Base-by-base conservation (phyloP, 1,140 invertebrate species). In the Hirudo medicinalis region DNA sequence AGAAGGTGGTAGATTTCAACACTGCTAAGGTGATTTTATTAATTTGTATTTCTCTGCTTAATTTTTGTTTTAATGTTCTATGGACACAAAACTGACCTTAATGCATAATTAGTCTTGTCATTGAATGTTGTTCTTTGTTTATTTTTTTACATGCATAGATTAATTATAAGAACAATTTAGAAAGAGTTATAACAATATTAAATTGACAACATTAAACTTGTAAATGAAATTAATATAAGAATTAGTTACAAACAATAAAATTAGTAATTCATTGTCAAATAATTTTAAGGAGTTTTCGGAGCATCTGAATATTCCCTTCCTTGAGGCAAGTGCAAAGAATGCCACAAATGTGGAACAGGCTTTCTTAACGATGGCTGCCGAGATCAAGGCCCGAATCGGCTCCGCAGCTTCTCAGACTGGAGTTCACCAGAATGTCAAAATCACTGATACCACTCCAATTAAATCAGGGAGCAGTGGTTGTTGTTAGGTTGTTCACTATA, bases 281-380 rank as follows among this genome's bases (percentile, higher is more conserved):
- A 49, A 49, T 49, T 78, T 78, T 75, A 77, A 94, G 90, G 94
- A 98, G 86, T 98, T 94, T 84, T 94, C 97, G 69, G 93, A 96
- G 81, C 92, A 96, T 77, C 86, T 98, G 76, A 90, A 90, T 76
- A 98, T 99, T 81, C 95, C 80, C 54, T 83, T 82, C 76, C 76
- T 83, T 74, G 82, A 83, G 76, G 83, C 82, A 22, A 82, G 80
- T 78, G 82, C 82, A 71, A 83, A 83, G 77, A 82, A 82, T 75
- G 79, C 82, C 27, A 82, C 81, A 67, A 83, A 83, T 76, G 82
- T 83, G 20, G 82, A 83, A 75, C 79, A 82, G 76, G 81, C 82
- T 36, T 83, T 83, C 76, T 81, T 81, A 78, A 82, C 79, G 32
- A 83, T 83, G 81, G 81, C 82, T 43, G 79, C 80, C 17, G 80